Percentiles rank a stretch among this genome's conserved stretches.
Evolutionary conservation across 2,113 vertebrate genomes (phyloP).

Genomic region (Myotis lucifugus): DNA sequence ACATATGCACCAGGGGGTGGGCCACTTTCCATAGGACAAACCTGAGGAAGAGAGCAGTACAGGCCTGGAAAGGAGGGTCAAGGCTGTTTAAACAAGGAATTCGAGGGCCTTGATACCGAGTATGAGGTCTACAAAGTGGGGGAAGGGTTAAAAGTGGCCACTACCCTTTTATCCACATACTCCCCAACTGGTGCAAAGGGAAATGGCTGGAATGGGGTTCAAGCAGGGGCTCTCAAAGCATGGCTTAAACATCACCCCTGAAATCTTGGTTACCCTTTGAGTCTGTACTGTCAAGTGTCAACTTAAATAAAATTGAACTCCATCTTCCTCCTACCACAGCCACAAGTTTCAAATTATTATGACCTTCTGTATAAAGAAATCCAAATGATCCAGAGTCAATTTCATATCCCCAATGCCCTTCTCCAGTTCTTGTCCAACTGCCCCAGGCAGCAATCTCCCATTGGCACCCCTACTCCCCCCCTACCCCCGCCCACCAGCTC

Average conservation of each 20-base stretch:
- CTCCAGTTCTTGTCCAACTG: not conserved
- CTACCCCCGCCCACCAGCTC: fast-evolving
- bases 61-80: not conserved
- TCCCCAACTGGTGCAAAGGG: not conserved
- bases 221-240: not conserved
- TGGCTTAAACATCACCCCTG: not conserved
- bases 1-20: too few species aligned
- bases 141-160: not conserved
- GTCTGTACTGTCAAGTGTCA: not conserved
- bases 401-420: not conserved
- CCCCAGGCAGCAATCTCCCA: not conserved
- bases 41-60: not conserved
- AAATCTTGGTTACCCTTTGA: not conserved
- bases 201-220: not conserved
- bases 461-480: too few species aligned
- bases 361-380: not conserved
- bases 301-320: not conserved
- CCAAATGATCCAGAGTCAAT: not conserved
- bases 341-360: not conserved
- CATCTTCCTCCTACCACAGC: not conserved
- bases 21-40: not conserved
- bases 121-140: not conserved
- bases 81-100: not conserved
- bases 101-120: not conserved
- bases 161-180: not conserved